Evolutionary conservation across 2,113 vertebrate genomes (phyloP).

Genomic region (Pomatostomus ruficeps): DNA sequence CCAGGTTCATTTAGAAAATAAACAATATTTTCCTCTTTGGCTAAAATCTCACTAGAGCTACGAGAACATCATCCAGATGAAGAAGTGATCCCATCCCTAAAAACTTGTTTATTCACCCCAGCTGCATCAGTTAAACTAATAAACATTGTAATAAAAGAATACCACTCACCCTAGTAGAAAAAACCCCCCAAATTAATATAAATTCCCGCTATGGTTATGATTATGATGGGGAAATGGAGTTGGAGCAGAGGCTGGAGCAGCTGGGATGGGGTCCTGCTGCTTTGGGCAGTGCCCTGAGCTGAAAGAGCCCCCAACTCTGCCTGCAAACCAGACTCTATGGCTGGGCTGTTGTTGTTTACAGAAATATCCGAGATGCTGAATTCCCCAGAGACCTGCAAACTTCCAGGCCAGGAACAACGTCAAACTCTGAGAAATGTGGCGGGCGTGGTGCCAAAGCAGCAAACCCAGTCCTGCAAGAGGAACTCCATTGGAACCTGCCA

Average conservation of each 20-base stretch:
- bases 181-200: not conserved
- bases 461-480: not conserved
- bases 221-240: not conserved
- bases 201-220: not conserved
- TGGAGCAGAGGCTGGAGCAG: not conserved
- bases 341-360: conserved; percentile 1
- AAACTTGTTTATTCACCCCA: not conserved
- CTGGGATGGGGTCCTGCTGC: not conserved
- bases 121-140: not conserved
- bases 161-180: not conserved
- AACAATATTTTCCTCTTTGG: not conserved
- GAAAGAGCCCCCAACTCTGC: not conserved
- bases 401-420: not conserved
- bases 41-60: not conserved
- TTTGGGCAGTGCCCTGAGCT: not conserved
- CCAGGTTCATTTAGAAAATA: not conserved
- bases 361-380: not conserved
- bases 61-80: not conserved
- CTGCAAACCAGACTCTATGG: not conserved
- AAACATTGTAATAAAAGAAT: not conserved
- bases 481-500: not conserved
- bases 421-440: not conserved
- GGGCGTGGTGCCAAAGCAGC: not conserved
- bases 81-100: not conserved
- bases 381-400: not conserved